Base-by-base conservation (phyloP, 2,888 invertebrate genomes). In the Plagiodera versicolora region DNA sequence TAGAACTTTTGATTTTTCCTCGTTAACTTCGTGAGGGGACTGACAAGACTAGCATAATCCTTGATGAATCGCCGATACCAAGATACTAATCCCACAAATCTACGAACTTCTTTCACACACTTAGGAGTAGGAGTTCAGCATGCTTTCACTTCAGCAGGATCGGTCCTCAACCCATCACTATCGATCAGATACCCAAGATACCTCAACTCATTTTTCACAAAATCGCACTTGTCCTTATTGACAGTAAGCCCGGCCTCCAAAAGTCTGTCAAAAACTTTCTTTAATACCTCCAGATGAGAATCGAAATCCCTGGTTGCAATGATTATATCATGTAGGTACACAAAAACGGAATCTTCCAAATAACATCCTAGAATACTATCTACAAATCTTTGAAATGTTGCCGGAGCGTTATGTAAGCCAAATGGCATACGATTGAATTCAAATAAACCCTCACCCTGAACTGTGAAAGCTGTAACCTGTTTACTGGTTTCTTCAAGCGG, bases 61-160 rank as follows among this genome's bases (percentile, higher is more conserved):
- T 56, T 51, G 5, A 70, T 47, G 28, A 71, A 71, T 28, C 66
- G 58, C 2, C 70, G 60, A 44, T 70, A 71, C 64, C 67, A 70
- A 0, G 67, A 66, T 1, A 63, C 56, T 10, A 63, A 52, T 8
- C 70, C 69, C n/a, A 61, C 46, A 18, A 60, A 35, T n/a, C 55
- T n/a, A 17, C 56, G 16, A 1, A 56, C 30, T 1, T 56, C 30
- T n/a, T 45, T 46, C 0, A n/a, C 46, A 20, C 18, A 54, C 24
- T 9, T 35, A n/a, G 49, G 50, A 24, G 44, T 17, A 3, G 49
- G n/a, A 49, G 9, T 46, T n/a, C 19, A 58, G n/a, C 17, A 52
- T 58, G 10, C 52, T 20, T 32, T 46, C 16, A 53, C 53, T 30
- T 58, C 53, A 3, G 53, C 52, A 11, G 58, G 58, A 45, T 58